Evolutionary conservation across 1,140 invertebrate species (phyloP).

Genomic region (Micrasema minimum): DNA sequence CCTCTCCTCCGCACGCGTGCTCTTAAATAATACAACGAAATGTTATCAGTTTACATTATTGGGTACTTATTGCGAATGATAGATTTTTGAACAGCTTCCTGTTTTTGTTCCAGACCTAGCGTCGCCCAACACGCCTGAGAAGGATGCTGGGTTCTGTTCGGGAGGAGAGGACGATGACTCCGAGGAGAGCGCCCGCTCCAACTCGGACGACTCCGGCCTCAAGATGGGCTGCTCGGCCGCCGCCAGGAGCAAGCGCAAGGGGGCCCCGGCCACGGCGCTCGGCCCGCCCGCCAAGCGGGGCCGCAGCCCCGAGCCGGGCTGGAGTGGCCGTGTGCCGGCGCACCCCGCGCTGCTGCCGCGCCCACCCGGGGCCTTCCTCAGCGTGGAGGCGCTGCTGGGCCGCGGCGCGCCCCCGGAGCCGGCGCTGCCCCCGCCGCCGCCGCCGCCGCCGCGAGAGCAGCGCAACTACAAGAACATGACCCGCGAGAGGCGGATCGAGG

Average conservation of each 20-base stretch:
- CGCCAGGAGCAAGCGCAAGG: slow-evolving; percentile 76
- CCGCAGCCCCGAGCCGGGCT: slow-evolving; percentile 63
- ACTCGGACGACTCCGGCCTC: slow-evolving; percentile 79
- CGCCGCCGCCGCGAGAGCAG: slow-evolving; percentile 70
- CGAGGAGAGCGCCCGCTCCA: slow-evolving; percentile 71
- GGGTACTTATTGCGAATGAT: no score
- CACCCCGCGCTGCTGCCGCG: slow-evolving; percentile 59
- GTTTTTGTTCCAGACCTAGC: slow-evolving; percentile 63
- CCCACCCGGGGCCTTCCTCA: slow-evolving; percentile 65
- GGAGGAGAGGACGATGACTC: slow-evolving; percentile 76
- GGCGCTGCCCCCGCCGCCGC: slow-evolving; percentile 45
- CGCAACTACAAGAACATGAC: slow-evolving; percentile 97
- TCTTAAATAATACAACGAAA: no score
- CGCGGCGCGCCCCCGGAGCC: slow-evolving; percentile 54
- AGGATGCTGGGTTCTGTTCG: slow-evolving; percentile 78
- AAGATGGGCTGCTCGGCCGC: slow-evolving; percentile 75
- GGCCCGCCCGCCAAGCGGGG: slow-evolving; percentile 75
- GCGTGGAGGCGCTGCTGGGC: slow-evolving; percentile 60
- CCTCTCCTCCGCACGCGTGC: background rate
- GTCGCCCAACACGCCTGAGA: slow-evolving; percentile 62
- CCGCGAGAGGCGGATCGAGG: slow-evolving; percentile 88
- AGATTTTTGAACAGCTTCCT: background rate
- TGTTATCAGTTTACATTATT: no score
- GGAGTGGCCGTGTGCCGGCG: slow-evolving; percentile 56
- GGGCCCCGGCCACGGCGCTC: slow-evolving; percentile 70